phyloP scores from a whole-genome alignment of 2,888 invertebrate species.

The Scrobipalpa costella region DNA sequence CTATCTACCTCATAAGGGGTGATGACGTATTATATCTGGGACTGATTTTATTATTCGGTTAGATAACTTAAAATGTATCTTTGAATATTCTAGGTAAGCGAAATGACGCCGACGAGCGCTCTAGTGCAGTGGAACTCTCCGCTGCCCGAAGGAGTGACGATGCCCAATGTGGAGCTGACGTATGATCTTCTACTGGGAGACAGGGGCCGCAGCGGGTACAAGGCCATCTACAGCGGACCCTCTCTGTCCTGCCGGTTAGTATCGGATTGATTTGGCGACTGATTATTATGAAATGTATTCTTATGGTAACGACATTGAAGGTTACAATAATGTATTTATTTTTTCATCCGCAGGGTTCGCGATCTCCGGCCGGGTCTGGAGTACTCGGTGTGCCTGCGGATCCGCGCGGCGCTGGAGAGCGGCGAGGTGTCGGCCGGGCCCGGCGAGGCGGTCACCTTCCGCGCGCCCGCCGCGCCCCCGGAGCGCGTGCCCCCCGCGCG shows the following conservation, averaged over 20 bases:
- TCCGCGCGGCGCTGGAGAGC: slow-evolving; percentile 74
- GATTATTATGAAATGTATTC: background rate
- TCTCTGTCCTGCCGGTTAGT: slow-evolving; percentile 86
- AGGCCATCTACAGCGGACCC: slow-evolving; percentile 90
- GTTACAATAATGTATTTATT: slow-evolving; percentile 48
- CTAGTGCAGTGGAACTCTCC: slow-evolving; percentile 90
- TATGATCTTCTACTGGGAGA: slow-evolving; percentile 92
- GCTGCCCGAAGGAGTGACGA: slow-evolving; percentile 72
- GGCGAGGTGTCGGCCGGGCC: slow-evolving; percentile 88
- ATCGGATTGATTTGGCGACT: background rate
- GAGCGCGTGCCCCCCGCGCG: slow-evolving; percentile 88
- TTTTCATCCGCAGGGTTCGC: slow-evolving; percentile 78
- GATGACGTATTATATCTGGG: background rate
- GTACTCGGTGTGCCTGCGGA: slow-evolving; percentile 90
- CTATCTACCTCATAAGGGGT: too few relatives aligned
- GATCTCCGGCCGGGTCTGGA: slow-evolving; percentile 94
- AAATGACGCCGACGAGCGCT: slow-evolving; percentile 91
- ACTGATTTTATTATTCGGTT: background rate
- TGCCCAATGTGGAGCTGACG: slow-evolving; percentile 82
- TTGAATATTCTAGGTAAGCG: slow-evolving; percentile 84
- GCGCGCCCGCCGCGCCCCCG: slow-evolving; percentile 91
- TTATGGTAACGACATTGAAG: slow-evolving; percentile 77
- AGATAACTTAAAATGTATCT: background rate
- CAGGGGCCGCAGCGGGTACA: slow-evolving; percentile 86
- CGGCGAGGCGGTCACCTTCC: slow-evolving; percentile 89